Evolutionary conservation across 2,797 vertebrate genomes (phyloP), one percentile per base, ranked within the genome.

Genomic region (Neomorphus geoffroyi): DNA sequence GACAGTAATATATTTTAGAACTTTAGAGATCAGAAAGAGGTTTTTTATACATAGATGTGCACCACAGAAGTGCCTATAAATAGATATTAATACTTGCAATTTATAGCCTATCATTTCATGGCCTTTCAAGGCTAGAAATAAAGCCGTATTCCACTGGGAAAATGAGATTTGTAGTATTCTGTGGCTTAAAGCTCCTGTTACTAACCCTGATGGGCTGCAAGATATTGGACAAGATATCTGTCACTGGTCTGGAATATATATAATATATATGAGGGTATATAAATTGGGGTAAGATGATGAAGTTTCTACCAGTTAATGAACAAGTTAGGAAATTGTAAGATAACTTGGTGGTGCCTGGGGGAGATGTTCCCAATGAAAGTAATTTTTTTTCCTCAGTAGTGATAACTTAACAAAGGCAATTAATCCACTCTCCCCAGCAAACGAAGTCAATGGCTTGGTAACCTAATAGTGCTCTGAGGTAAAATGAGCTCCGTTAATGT

Each of bases 71-170:
- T 73, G 82, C 90, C 95, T 93, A 97, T 96, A 95, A 93, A 95
- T 97, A 96, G 94, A 82, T 96, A 92, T 88, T 94, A 97, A 96
- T 91, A 92, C 73, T 41, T 93, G 71, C 90, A 94, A 96, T 96
- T 96, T 96, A 96, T 95, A 94, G 93, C 92, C 93, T 69, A 94
- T 97, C 92, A 88, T 93, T 95, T 94, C 77, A 61, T 90, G 93
- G 91, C 91, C 91, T 95, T 97, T 97, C 92, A 96, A 96, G 94
- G 94, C 87, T 94, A 66, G 95, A 93, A 94, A 95, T 90, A 95
- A 96, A 96, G 91, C 70, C 73, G 26, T 86, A 69, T 92, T 94
- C 92, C 88, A 62, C 56, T 86, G 91, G 88, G 91, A 96, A 95
- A 96, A 94, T 92, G 82, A 96, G 94, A 94, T 96, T 94, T 97